Evolutionary conservation across 2,113 vertebrate genomes (phyloP).

Genomic region (Damaliscus lunatus): DNA sequence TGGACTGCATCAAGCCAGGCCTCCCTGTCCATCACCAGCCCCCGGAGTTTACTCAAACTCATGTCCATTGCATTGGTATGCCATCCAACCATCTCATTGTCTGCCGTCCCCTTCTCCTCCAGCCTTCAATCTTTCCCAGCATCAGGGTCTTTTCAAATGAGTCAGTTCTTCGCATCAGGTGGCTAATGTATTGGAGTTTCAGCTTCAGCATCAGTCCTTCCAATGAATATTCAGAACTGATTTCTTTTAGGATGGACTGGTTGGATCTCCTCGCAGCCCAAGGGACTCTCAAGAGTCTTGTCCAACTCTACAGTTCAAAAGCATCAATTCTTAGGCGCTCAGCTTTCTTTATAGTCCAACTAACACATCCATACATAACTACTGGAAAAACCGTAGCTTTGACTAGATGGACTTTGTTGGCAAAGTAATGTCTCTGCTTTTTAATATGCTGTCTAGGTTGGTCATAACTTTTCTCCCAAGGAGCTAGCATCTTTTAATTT

Average conservation of each 20-base stretch:
- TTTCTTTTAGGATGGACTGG: not conserved
- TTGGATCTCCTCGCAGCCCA: not conserved
- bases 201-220: not conserved
- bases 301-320: not conserved
- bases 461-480: not conserved
- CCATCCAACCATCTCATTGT: not conserved
- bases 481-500: not conserved
- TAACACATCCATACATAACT: not conserved
- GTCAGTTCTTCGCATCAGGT: not conserved
- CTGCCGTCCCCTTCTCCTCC: not conserved
- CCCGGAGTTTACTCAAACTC: not conserved
- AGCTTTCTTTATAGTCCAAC: not conserved
- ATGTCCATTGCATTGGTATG: not conserved
- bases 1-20: not conserved
- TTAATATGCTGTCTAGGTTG: not conserved
- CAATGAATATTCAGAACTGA: not conserved
- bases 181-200: not conserved
- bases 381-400: not conserved
- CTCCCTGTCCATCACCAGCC: not conserved
- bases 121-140: not conserved
- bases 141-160: not conserved
- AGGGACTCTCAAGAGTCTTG: not conserved
- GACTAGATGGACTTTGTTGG: not conserved
- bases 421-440: not conserved
- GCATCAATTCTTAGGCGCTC: accelerated